Evolutionary conservation across 2,888 invertebrate species (phyloP), one percentile per base, ranked within the genome.

Genomic region (Calameuta idolon): DNA sequence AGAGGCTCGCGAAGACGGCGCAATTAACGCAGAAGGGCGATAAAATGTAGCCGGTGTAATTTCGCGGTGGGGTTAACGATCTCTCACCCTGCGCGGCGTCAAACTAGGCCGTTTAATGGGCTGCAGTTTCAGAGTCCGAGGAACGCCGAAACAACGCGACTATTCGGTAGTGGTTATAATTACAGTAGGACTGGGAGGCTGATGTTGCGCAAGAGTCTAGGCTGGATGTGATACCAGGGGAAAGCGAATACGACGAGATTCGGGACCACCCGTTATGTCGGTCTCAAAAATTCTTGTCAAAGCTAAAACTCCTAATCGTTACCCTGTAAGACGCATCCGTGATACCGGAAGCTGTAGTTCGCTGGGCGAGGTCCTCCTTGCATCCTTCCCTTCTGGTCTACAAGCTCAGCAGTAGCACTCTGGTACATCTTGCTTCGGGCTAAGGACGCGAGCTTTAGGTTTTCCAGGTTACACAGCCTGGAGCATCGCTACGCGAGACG

Each of bases 201-300:
- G 55, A 9, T 9, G 55, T 23, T 55, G 71, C 76, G 68, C 73
- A 31, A 23, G 34, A 77, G 75, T 78, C 78, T 75, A 69, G 69
- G 35, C 34, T 69, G 69, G 74, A 79, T 78, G 77, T 33, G 35
- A 75, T 75, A 74, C 79, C 76, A 74, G 37, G 77, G 68, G 81
- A 79, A 79, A 79, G 69, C 74, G 86, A 86, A 87, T 86, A 85
- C 84, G 84, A 40, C 0, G 55, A 9, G 55, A 23, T 90, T 90
- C 90, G 90, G 86, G 89, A 85, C 85, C 86, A 87, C 85, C 87
- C 87, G 88, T 89, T n/a, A 35, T 35, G 23, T 15, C 88, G 84
- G 84, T 85, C 88, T 86, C 87, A 85, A 88, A 86, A 88, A 87
- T 87, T 88, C 87, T 87, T 84, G 82, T 83, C 80, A 81, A 81